Percentiles rank a stretch among this genome's conserved stretches.
Conservation (phyloP, 1,140 invertebrate genomes). For the Pseudomyrmex pallidus region DNA sequence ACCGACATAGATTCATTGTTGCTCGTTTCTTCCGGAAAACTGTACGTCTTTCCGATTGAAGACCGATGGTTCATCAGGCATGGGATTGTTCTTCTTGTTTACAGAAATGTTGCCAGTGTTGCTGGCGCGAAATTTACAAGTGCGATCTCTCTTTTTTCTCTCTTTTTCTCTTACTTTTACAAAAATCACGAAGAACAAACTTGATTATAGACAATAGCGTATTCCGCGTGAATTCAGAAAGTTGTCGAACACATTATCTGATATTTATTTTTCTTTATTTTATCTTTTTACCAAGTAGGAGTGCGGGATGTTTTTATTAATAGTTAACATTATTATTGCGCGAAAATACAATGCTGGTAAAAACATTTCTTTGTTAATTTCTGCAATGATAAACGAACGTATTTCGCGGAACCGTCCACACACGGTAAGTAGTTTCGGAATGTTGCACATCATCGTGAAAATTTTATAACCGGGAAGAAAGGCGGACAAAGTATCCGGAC, state of each 20-base stretch:
- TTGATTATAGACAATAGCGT: background rate
- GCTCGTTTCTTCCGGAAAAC: conserved; percentile 20
- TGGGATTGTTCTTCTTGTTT: conserved; percentile 12
- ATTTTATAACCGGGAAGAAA: conserved; percentile 45
- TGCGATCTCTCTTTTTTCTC: background rate
- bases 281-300: too few species aligned
- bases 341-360: background rate
- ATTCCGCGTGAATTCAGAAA: background rate
- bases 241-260: background rate
- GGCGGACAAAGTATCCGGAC: conserved; percentile 42
- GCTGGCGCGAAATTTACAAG: conserved; percentile 11
- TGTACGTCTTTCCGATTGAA: conserved; percentile 37
- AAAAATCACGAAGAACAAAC: background rate
- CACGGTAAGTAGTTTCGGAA: conserved; percentile 17
- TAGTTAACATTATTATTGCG: background rate
- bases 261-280: background rate
- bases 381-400: conserved; percentile 20
- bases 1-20: conserved; percentile 34
- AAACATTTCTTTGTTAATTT: background rate
- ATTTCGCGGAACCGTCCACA: background rate
- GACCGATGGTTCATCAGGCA: conserved; percentile 18
- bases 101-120: background rate
- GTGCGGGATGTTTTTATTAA: too few species aligned
- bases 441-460: conserved; percentile 30
- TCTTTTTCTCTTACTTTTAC: background rate